phyloP scores from a whole-genome alignment of 2,888 invertebrate genomes.

The Marasmarcha lunaedactyla region DNA sequence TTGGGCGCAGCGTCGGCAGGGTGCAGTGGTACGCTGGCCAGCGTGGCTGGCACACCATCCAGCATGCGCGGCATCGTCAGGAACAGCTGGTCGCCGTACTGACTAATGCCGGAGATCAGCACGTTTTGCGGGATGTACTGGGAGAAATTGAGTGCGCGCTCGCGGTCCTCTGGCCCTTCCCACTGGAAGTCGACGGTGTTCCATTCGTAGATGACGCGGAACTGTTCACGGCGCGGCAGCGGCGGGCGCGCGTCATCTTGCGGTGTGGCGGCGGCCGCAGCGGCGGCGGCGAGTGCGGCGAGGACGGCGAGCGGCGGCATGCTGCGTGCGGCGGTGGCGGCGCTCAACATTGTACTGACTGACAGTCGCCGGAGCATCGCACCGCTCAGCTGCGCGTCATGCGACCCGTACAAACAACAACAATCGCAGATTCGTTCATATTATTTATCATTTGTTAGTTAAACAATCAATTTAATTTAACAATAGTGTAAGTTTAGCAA shows the following conservation, averaged over 20 bases:
- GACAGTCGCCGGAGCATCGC: background rate
- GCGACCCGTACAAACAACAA: background rate
- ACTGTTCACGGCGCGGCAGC: slow-evolving; percentile 60
- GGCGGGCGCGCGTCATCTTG: slow-evolving; percentile 40
- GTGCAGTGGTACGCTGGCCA: slow-evolving; percentile 68
- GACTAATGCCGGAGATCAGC: slow-evolving; percentile 75
- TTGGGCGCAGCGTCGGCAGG: slow-evolving; percentile 66
- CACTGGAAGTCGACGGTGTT: slow-evolving; percentile 77
- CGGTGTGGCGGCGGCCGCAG: slow-evolving; percentile 52
- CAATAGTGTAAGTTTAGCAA: too few species aligned
- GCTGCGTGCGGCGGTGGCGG: slow-evolving; percentile 41
- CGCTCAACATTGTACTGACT: slow-evolving; percentile 13
- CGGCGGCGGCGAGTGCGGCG: slow-evolving; percentile 34
- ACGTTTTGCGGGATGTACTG: slow-evolving; percentile 77
- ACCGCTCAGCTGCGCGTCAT: background rate
- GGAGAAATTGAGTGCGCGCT: slow-evolving; percentile 64
- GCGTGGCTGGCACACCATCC: slow-evolving; percentile 77
- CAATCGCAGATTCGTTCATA: background rate
- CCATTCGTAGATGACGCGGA: slow-evolving; percentile 81
- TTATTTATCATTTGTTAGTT: too few species aligned
- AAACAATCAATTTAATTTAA: too few species aligned
- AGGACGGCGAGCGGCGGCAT: slow-evolving; percentile 40
- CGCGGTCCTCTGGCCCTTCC: slow-evolving; percentile 67
- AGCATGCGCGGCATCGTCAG: slow-evolving; percentile 78
- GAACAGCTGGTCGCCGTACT: slow-evolving; percentile 75